Evolutionary conservation across 1,140 invertebrate genomes (phyloP).

Genomic region (Spodoptera frugiperda): DNA sequence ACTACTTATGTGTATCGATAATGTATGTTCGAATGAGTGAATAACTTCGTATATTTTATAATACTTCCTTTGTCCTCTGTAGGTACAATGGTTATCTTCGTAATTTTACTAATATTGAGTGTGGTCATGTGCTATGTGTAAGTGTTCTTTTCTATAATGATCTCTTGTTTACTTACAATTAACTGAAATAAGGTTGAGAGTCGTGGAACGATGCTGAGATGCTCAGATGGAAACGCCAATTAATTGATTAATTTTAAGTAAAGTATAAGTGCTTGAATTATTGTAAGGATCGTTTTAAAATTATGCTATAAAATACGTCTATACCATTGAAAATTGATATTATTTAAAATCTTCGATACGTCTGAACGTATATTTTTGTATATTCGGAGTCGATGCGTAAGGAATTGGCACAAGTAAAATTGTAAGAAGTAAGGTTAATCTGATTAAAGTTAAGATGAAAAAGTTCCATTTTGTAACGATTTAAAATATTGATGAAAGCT

Average conservation of each 20-base stretch:
- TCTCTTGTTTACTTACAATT: slow-evolving; percentile 85
- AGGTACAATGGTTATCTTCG: slow-evolving; percentile 68
- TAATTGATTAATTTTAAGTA: slow-evolving; percentile 79
- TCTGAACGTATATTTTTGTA: slow-evolving; percentile 85
- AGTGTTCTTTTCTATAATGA: slow-evolving; percentile 75
- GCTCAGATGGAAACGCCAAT: slow-evolving; percentile 82
- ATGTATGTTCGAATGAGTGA: slow-evolving; percentile 77
- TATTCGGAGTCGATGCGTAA: slow-evolving; percentile 76
- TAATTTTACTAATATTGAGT: slow-evolving; percentile 69
- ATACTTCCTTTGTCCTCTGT: slow-evolving; percentile 65
- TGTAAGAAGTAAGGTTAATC: slow-evolving; percentile 66
- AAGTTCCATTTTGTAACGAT: slow-evolving; percentile 80
- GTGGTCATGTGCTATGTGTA: slow-evolving; percentile 70
- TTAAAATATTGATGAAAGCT: slow-evolving; percentile 73
- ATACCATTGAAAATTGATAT: slow-evolving; percentile 79
- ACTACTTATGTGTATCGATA: slow-evolving; percentile 51
- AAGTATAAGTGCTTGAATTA: slow-evolving; percentile 77
- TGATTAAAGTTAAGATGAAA: slow-evolving; percentile 63
- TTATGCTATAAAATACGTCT: slow-evolving; percentile 68
- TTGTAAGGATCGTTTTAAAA: slow-evolving; percentile 74
- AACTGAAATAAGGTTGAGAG: slow-evolving; percentile 76
- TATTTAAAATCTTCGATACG: slow-evolving; percentile 77
- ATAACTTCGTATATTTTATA: slow-evolving; percentile 66
- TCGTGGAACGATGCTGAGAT: slow-evolving; percentile 66
- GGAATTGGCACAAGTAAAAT: slow-evolving; percentile 79